Evolutionary conservation across 2,797 vertebrate species (phyloP), one percentile per base, ranked within the genome.

Genomic region (Parotocinclus haroldoi): DNA sequence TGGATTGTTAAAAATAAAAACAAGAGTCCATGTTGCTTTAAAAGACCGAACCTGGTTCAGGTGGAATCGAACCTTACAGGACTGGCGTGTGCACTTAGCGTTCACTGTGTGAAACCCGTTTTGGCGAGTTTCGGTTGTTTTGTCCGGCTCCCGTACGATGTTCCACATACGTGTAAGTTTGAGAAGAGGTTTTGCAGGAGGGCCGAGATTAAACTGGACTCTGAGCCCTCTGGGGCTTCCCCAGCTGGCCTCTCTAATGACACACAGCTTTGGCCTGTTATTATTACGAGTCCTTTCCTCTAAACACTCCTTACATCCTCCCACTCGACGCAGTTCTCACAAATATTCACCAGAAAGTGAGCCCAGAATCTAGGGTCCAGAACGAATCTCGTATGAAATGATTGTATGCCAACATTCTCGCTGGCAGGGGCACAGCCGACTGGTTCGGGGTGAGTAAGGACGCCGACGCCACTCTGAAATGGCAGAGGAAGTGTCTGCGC

Each of bases 361-460:
- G 8, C n/a, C n/a, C n/a, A 57, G 38, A 39, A 49, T 13, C 3
- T 1, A 42, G 40, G 10, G 8, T 1, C 8, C n/a, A n/a, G n/a
- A n/a, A n/a, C n/a, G n/a, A n/a, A n/a, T n/a, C n/a, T n/a, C n/a
- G n/a, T n/a, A n/a, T n/a, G n/a, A n/a, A n/a, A n/a, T n/a, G n/a
- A n/a, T n/a, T n/a, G n/a, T n/a, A n/a, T n/a, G n/a, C n/a, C n/a
- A n/a, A n/a, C n/a, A n/a, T n/a, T n/a, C n/a, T n/a, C 27, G 27
- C 5, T 27, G 27, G 27, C 27, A 27, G 27, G 27, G 27, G 27
- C 27, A 27, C 27, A 27, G 27, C 27, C 0, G 96, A 98, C 87
- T 99, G 96, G 96, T 99, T 99, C 39, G 97, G 97, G 7, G 91
- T 98, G 78, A 96, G 97, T 86, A 96, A 96, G 76, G 94, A 98